Conservation (phyloP, 2,797 vertebrate genomes). For the Chrosomus eos region DNA sequence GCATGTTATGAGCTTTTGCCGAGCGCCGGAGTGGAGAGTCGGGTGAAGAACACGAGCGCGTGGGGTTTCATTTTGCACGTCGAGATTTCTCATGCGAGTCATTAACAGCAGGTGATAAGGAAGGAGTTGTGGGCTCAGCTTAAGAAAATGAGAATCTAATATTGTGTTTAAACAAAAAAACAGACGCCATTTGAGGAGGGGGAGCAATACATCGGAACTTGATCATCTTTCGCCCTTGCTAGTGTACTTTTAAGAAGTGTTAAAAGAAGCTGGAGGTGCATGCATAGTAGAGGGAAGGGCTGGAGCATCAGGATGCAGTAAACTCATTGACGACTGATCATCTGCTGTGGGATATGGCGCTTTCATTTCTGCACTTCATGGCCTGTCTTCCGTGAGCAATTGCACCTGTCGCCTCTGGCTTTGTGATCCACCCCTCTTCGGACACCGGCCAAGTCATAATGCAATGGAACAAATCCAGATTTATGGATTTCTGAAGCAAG, state of each 20-base stretch:
- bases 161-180: slow-evolving; percentile 37
- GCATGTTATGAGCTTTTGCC: slow-evolving; percentile 15
- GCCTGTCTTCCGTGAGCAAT: slow-evolving; percentile 66
- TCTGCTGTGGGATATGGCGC: slow-evolving; percentile 39
- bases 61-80: neutral
- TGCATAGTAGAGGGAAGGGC: slow-evolving; percentile 21
- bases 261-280: slow-evolving; percentile 4
- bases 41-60: slow-evolving; percentile 3
- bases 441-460: slow-evolving; percentile 66
- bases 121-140: slow-evolving; percentile 15
- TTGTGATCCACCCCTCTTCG: slow-evolving; percentile 60
- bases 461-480: slow-evolving; percentile 69
- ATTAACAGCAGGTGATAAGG: slow-evolving; percentile 39
- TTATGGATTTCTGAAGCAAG: slow-evolving; percentile 67
- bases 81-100: slow-evolving; percentile 18
- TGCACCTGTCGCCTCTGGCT: slow-evolving; percentile 61
- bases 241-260: neutral
- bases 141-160: slow-evolving; percentile 35
- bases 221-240: slow-evolving; percentile 8
- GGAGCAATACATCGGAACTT: slow-evolving; percentile 37
- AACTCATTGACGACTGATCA: slow-evolving; percentile 22
- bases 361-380: slow-evolving; percentile 61
- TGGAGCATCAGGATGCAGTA: slow-evolving; percentile 15
- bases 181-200: neutral
- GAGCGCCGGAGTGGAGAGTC: neutral